Percentiles rank a stretch among this genome's conserved stretches.
These are phyloP conservation scores for Zeus faber DNA, from an alignment of 2,113 vertebrate species.

Conservation along the genomic window DNA sequence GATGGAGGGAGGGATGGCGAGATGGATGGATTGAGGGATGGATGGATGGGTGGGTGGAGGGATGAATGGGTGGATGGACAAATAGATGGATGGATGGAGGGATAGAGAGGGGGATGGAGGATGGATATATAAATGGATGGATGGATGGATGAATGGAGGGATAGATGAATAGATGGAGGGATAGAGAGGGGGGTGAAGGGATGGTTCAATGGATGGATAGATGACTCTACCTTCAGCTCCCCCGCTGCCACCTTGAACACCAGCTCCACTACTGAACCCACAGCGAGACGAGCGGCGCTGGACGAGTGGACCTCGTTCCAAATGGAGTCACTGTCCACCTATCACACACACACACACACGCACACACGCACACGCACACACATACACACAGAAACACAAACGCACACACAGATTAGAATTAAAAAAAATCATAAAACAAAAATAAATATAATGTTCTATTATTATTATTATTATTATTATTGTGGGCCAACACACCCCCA, in stretches of 20 bases:
- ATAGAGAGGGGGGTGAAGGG: neutral
- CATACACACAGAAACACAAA: neutral
- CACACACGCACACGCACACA: conserved; percentile 11
- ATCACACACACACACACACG: neutral
- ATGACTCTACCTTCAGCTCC: conserved; percentile 86
- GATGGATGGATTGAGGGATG: neutral
- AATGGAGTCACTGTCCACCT: conserved; percentile 98
- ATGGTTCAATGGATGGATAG: neutral
- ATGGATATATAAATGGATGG: no score
- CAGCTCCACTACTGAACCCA: conserved; percentile 93
- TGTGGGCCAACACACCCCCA: conserved; percentile 82
- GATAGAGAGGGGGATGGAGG: neutral
- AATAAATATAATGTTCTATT: neutral
- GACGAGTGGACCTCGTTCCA: conserved; percentile 98
- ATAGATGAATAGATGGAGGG: neutral
- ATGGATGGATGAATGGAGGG: no score
- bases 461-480: neutral
- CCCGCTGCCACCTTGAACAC: conserved; percentile 95
- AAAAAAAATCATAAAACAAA: neutral
- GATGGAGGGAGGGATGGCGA: neutral
- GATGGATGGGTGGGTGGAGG: neutral
- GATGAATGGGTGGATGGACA: neutral
- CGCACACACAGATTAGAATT: conserved; percentile 34
- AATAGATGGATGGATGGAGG: conserved; percentile 2
- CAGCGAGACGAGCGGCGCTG: conserved; percentile 89